These are phyloP conservation scores for Allobates femoralis DNA, from an alignment of 2,797 vertebrate genomes.

Conservation along the genomic window DNA sequence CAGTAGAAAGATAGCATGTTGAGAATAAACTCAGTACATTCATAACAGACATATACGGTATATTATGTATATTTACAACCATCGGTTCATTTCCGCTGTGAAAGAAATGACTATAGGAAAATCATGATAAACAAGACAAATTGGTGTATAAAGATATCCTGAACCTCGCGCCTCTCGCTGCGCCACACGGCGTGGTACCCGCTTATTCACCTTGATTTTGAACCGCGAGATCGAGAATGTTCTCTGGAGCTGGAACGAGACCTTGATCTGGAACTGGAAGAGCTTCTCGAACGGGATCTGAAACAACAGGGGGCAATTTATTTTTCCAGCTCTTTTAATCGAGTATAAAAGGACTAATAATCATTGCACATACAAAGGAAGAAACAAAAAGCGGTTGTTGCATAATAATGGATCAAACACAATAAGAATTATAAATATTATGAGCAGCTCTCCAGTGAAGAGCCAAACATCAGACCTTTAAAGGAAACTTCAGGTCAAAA, in stretches of 20 bases:
- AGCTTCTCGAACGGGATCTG: conserved; percentile 97
- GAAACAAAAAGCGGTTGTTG: not conserved
- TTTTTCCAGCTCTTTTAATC: conserved; percentile 81
- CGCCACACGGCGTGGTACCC: conserved; percentile 90
- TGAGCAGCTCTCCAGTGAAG: too few species aligned
- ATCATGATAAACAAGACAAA: not conserved
- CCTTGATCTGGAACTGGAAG: conserved; percentile 96
- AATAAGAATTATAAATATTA: too few species aligned
- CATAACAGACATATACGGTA: too few species aligned
- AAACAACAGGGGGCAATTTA: conserved; percentile 84
- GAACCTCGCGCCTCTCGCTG: conserved; percentile 81
- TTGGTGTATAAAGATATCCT: conserved; percentile 26
- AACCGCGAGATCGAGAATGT: conserved; percentile 83
- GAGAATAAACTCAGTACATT: too few species aligned
- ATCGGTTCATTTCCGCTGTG: too few species aligned
- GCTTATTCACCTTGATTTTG: conserved; percentile 99
- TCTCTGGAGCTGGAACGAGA: conserved; percentile 92
- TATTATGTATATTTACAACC: not conserved
- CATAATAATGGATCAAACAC: not conserved
- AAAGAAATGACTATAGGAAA: too few species aligned
- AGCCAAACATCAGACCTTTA: too few species aligned
- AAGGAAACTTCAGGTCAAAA: too few species aligned
- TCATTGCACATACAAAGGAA: not conserved
- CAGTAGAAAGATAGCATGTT: too few species aligned
- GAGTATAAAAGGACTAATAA: not conserved